Percentiles rank a stretch among this genome's conserved stretches.
Conservation (phyloP, 2,888 invertebrate species). For the Lasioglossum calceatum region DNA sequence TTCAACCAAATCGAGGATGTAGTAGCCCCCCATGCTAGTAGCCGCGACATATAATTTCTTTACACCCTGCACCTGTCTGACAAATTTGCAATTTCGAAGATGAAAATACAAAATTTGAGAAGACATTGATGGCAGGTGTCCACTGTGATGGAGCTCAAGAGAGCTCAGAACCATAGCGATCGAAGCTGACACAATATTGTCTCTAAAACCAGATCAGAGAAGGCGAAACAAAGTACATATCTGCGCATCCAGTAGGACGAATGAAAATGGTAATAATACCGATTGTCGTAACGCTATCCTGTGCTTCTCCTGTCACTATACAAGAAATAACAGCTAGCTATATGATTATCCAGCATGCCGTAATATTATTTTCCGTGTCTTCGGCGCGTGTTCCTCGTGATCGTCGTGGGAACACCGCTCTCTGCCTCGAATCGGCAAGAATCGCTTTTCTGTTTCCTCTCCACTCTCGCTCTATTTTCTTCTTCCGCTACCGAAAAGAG, state of each 20-base stretch:
- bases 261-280: slow-evolving; percentile 68
- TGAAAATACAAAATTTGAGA: background rate
- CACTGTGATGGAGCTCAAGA: background rate
- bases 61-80: no score
- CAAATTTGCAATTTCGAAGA: background rate
- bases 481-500: no score
- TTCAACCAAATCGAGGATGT: no score
- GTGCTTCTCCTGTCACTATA: slow-evolving; percentile 85
- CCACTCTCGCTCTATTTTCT: background rate
- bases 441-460: slow-evolving; percentile 37
- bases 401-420: slow-evolving; percentile 49
- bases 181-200: slow-evolving; percentile 70
- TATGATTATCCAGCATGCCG: slow-evolving; percentile 83
- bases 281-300: slow-evolving; percentile 83
- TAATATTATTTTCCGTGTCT: slow-evolving; percentile 62
- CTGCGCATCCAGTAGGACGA: slow-evolving; percentile 41
- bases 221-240: slow-evolving; percentile 10
- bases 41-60: no score
- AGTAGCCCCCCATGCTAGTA: no score
- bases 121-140: background rate
- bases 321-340: slow-evolving; percentile 83
- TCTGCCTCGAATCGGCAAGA: slow-evolving; percentile 32
- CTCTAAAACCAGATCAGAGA: background rate
- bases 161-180: slow-evolving; percentile 42
- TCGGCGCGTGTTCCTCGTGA: slow-evolving; percentile 62